phyloP scores from a whole-genome alignment of 1,140 invertebrate genomes.

The Drosophila kikkawai region DNA sequence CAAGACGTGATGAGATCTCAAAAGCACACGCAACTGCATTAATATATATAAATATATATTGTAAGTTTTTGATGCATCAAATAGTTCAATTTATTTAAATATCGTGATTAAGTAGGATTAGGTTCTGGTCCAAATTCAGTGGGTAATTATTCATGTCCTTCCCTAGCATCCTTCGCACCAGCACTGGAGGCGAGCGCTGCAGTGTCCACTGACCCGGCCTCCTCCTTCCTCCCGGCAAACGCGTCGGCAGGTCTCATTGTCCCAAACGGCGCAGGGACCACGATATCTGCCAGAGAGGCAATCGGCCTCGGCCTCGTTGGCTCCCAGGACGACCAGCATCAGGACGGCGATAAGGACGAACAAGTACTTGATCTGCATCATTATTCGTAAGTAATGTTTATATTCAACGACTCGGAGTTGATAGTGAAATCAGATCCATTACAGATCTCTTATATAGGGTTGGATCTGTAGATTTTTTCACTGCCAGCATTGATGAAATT shows the following conservation, averaged over 20 bases:
- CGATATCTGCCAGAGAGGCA: slow-evolving; percentile 20
- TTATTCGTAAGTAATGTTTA: neutral
- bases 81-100: neutral
- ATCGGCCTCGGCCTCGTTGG: slow-evolving; percentile 12
- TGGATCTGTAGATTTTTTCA: neutral
- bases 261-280: slow-evolving; percentile 8
- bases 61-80: neutral
- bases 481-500: neutral
- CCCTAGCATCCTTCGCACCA: slow-evolving; percentile 27
- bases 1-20: neutral
- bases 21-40: neutral
- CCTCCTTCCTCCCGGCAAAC: slow-evolving; percentile 21
- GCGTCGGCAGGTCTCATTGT: slow-evolving; percentile 15
- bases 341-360: slow-evolving; percentile 10
- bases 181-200: slow-evolving; percentile 9
- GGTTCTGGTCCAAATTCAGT: neutral
- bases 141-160: no score
- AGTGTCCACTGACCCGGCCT: slow-evolving; percentile 15
- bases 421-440: neutral
- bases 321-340: slow-evolving; percentile 16
- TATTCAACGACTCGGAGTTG: slow-evolving; percentile 2
- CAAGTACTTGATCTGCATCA: slow-evolving; percentile 10
- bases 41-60: neutral
- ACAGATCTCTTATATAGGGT: slow-evolving; percentile 14
- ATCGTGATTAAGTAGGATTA: no score